A percentile compares a stretch with the other conserved stretches of the same genome.
phyloP scores from a whole-genome alignment of 2,113 vertebrate species.

The Helogale parvula region DNA sequence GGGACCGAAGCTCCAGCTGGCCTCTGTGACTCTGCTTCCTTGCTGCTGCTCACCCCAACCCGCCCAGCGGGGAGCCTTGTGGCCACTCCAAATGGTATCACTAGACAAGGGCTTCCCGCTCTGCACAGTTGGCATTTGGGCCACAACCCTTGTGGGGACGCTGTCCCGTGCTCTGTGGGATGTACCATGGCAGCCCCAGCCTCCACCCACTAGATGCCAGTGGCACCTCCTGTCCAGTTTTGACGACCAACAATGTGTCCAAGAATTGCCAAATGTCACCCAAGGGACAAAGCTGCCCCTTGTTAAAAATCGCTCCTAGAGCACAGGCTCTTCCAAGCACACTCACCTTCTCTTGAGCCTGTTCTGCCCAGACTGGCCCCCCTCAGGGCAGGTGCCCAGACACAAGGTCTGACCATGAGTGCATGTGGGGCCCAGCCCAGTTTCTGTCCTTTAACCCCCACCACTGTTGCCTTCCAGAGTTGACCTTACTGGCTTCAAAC shows the following conservation, averaged over 20 bases:
- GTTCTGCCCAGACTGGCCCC: not conserved
- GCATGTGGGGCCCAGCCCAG: not conserved
- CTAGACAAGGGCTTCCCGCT: not conserved
- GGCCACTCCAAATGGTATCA: not conserved
- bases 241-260: not conserved
- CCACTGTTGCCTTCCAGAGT: not conserved
- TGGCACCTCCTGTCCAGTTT: not conserved
- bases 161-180: rapidly evolving
- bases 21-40: not conserved
- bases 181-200: not conserved
- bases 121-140: rapidly evolving
- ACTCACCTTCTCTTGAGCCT: not conserved
- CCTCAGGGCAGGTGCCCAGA: not conserved
- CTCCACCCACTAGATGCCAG: not conserved
- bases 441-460: not conserved
- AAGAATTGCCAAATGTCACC: not conserved
- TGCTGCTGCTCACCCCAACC: rapidly evolving
- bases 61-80: rapidly evolving
- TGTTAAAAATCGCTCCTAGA: not conserved
- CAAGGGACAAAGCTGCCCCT: too few species aligned
- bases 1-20: not conserved
- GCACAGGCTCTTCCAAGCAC: not conserved
- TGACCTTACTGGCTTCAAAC: conserved; percentile 70
- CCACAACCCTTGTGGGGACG: too few species aligned
- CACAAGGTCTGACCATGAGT: too few species aligned